phyloP scores from a whole-genome alignment of 2,888 invertebrate species.

The Chalcis sispes region DNA sequence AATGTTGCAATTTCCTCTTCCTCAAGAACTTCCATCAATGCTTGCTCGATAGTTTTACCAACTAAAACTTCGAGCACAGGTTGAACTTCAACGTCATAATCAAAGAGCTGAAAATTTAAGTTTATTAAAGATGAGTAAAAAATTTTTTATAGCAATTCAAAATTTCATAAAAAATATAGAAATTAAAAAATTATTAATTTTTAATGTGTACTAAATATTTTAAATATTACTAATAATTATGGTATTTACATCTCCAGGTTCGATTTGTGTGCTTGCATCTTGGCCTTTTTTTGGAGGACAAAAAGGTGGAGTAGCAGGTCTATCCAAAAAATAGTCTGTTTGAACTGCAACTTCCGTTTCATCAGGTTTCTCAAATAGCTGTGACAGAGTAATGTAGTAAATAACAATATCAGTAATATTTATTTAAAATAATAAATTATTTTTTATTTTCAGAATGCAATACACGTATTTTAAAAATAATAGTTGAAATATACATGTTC shows the following conservation, averaged over 20 bases:
- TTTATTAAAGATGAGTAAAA: neutral
- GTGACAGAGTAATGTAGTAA: constrained; percentile 51
- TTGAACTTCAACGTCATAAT: constrained; percentile 94
- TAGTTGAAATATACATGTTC: neutral
- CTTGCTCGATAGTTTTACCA: constrained; percentile 92
- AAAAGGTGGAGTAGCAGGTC: constrained; percentile 88
- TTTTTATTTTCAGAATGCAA: neutral
- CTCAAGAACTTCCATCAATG: constrained; percentile 92
- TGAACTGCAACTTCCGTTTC: constrained; percentile 89
- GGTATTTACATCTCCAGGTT: constrained; percentile 88
- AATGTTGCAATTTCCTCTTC: constrained; percentile 93
- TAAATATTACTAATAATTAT: too few species aligned
- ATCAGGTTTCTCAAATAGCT: constrained; percentile 84
- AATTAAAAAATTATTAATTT: neutral
- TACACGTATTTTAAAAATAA: too few species aligned
- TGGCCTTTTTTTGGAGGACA: constrained; percentile 88
- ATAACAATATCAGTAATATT: neutral
- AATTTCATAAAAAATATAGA: neutral
- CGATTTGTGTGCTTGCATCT: constrained; percentile 91
- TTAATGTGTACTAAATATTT: too few species aligned
- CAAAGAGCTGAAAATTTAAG: constrained; percentile 86
- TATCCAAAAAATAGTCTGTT: constrained; percentile 91
- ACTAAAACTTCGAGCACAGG: constrained; percentile 93
- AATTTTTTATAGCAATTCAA: neutral
- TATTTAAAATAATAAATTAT: neutral